phyloP scores from a whole-genome alignment of 30 jellyfish, hydroid and myxozoan genomes.

The Rhopilema esculentum region DNA sequence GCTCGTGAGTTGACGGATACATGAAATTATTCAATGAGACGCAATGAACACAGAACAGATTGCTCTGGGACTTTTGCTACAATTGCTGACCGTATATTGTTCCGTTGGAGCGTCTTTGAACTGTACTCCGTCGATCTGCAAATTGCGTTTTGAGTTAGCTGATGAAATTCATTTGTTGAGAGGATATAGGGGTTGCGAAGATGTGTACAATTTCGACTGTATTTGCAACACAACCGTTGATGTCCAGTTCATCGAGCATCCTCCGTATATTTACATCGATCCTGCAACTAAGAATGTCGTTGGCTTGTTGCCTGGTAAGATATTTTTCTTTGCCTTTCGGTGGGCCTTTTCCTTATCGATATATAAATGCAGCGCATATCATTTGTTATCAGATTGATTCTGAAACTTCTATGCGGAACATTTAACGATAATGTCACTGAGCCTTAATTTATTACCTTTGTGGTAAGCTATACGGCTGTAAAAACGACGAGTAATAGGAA shows the following conservation, averaged over 20 bases:
- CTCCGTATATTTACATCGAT: conserved; percentile 68
- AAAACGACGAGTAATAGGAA: too few relatives aligned
- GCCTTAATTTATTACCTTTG: neutral
- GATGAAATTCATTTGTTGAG: conserved; percentile 20
- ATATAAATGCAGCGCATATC: too few relatives aligned
- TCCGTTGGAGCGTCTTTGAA: neutral
- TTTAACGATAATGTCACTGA: too few relatives aligned
- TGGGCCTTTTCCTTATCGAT: too few relatives aligned
- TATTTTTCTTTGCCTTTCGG: neutral
- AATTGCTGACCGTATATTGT: neutral
- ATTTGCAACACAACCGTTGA: conserved; percentile 50
- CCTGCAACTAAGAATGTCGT: conserved; percentile 31
- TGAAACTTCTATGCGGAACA: too few relatives aligned
- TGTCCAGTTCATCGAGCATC: conserved; percentile 44
- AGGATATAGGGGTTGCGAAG: conserved; percentile 12
- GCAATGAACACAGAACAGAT: neutral
- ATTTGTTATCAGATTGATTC: too few relatives aligned
- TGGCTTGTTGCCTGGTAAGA: conserved; percentile 64
- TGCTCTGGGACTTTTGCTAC: neutral
- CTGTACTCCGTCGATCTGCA: conserved; percentile 35
- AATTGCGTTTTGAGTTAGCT: conserved; percentile 38
- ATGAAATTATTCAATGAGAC: neutral
- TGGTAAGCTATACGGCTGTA: neutral
- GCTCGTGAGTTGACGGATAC: neutral
- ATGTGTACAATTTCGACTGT: conserved; percentile 28